Conservation (phyloP, 2,797 vertebrate species). For the Bryconaethiops microstoma region DNA sequence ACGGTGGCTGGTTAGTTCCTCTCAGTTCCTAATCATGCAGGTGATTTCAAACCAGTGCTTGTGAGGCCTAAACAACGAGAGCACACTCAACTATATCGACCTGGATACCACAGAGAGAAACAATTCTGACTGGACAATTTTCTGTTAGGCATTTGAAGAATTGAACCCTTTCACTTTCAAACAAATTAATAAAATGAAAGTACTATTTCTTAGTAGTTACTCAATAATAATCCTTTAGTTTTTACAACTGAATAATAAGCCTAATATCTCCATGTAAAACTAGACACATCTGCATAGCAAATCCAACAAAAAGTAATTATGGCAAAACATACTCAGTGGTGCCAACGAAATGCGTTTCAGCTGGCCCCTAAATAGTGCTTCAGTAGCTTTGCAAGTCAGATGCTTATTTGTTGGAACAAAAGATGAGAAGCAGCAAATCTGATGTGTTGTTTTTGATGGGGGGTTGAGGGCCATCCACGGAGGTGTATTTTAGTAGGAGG, state of each 20-base stretch:
- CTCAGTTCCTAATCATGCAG: no score
- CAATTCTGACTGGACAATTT: no score
- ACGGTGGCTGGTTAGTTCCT: no score
- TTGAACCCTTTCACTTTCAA: no score
- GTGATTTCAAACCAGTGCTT: no score
- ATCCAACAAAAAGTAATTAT: neutral
- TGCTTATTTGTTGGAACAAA: neutral
- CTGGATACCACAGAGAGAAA: no score
- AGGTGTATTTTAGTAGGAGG: constrained; percentile 52
- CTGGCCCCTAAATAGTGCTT: neutral
- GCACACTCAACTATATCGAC: no score
- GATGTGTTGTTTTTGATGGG: constrained; percentile 27
- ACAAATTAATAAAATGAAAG: no score
- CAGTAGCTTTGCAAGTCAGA: neutral
- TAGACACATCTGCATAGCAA: neutral
- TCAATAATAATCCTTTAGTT: neutral
- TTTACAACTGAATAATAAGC: neutral
- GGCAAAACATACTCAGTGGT: neutral
- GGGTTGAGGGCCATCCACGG: neutral
- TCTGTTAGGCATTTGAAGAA: no score
- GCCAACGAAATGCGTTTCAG: neutral
- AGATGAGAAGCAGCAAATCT: neutral
- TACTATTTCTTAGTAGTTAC: no score
- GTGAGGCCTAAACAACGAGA: no score
- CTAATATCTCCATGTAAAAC: neutral